Evolutionary conservation across 1,140 invertebrate species (phyloP).

Genomic region (Idris sp.): DNA sequence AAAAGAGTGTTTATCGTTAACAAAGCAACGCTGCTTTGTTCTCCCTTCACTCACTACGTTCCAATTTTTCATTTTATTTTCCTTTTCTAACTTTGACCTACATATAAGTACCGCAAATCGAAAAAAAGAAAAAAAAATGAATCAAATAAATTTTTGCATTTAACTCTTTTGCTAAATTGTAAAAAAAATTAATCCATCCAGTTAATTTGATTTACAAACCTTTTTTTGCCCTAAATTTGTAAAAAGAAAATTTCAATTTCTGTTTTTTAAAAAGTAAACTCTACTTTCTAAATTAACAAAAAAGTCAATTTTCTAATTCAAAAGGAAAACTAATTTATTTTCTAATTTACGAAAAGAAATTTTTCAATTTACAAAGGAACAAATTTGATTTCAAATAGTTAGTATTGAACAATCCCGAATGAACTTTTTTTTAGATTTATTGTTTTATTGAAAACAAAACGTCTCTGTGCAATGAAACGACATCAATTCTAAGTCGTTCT

Average conservation of each 20-base stretch:
- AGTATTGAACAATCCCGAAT: too few relatives aligned
- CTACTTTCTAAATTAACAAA: too few relatives aligned
- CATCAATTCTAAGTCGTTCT: conserved; percentile 39
- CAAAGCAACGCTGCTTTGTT: background rate
- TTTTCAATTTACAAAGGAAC: too few relatives aligned
- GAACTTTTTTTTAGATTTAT: background rate
- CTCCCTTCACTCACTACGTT: too few relatives aligned
- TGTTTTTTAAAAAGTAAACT: too few relatives aligned
- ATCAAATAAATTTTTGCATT: too few relatives aligned
- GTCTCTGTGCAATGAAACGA: conserved; percentile 14
- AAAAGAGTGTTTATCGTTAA: background rate
- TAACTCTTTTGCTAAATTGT: background rate
- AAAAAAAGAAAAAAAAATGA: conserved; percentile 29
- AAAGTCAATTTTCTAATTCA: too few relatives aligned
- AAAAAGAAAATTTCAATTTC: too few relatives aligned
- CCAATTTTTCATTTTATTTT: background rate
- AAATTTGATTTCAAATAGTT: background rate
- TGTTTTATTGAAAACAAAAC: conserved; percentile 5
- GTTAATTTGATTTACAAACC: too few relatives aligned
- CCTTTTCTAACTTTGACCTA: conserved; percentile 31
- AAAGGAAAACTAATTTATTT: too few relatives aligned
- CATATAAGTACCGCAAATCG: conserved; percentile 1
- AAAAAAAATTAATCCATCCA: background rate
- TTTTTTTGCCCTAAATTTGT: too few relatives aligned
- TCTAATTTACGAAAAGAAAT: too few relatives aligned